Percentiles rank a stretch among this genome's conserved stretches.
Conservation (phyloP, 2,888 invertebrate genomes). For the Diaperis boleti region DNA sequence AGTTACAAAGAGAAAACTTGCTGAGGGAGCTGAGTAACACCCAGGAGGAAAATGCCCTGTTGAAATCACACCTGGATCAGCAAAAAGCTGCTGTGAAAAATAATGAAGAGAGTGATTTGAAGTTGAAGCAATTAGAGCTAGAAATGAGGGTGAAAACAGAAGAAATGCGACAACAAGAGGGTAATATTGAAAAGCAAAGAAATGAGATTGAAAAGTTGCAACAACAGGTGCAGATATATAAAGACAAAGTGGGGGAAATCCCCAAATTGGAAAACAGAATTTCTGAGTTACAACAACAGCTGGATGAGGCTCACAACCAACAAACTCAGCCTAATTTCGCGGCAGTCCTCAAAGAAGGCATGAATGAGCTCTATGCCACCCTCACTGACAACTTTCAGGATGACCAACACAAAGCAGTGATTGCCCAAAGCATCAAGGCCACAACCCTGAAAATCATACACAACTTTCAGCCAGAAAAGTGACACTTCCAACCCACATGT, state of each 20-base stretch:
- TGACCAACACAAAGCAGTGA: conserved; percentile 43
- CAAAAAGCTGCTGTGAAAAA: neutral
- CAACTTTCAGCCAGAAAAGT: conserved; percentile 32
- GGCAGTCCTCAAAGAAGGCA: conserved; percentile 54
- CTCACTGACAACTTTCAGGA: conserved; percentile 52
- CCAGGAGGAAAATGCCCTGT: conserved; percentile 42
- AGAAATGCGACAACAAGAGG: no score
- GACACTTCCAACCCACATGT: conserved; percentile 1
- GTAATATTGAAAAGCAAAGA: conserved; percentile 37
- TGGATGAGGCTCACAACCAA: conserved; percentile 1
- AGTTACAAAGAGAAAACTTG: conserved; percentile 62
- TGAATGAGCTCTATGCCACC: conserved; percentile 59
- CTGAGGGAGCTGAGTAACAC: conserved; percentile 50
- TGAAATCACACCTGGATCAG: conserved; percentile 4
- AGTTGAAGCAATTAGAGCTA: conserved; percentile 13
- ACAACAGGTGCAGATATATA: conserved; percentile 32
- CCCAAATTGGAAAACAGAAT: conserved; percentile 41
- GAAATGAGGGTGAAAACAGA: conserved; percentile 1
- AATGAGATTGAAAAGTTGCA: conserved; percentile 32
- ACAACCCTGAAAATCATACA: conserved; percentile 49
- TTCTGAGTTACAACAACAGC: conserved; percentile 39
- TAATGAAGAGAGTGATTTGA: conserved; percentile 13
- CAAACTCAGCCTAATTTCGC: conserved; percentile 12
- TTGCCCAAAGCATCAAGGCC: conserved; percentile 48
- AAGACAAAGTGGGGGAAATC: conserved; percentile 31